Percentiles rank a stretch among this genome's conserved stretches.
These are phyloP conservation scores for Nephrocerus scutellatus DNA, from an alignment of 2,888 invertebrate genomes.

Conservation along the genomic window DNA sequence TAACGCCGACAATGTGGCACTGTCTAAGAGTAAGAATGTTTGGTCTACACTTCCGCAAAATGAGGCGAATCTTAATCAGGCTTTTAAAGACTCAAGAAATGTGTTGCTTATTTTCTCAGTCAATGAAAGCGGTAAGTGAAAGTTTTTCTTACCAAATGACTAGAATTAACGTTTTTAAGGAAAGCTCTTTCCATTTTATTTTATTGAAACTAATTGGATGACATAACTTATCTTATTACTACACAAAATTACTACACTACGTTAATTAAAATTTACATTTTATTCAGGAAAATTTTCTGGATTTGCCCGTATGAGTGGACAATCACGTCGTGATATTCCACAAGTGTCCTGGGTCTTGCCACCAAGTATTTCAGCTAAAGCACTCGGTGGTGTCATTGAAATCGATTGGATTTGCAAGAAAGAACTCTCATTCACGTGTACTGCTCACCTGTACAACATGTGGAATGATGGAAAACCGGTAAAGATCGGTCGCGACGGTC, in stretches of 20 bases:
- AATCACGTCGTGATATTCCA: constrained; percentile 82
- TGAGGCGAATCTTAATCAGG: constrained; percentile 92
- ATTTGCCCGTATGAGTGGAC: constrained; percentile 83
- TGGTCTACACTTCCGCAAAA: constrained; percentile 98
- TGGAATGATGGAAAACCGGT: constrained; percentile 99
- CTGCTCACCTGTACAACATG: constrained; percentile 88
- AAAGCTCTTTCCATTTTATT: too few relatives aligned
- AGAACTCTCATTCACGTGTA: constrained; percentile 86
- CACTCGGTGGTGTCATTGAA: constrained; percentile 91
- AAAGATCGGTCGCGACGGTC: constrained; percentile 97
- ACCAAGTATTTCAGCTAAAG: constrained; percentile 84
- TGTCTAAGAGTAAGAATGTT: constrained; percentile 91
- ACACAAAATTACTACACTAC: too few relatives aligned
- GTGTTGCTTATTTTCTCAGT: constrained; percentile 94
- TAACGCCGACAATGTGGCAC: constrained; percentile 90
- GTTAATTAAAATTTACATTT: too few relatives aligned
- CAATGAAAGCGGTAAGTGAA: constrained; percentile 74
- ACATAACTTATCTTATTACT: too few relatives aligned
- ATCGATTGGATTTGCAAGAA: constrained; percentile 96
- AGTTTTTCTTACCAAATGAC: constrained; percentile 1
- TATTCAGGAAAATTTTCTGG: constrained; percentile 80
- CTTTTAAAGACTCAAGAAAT: constrained; percentile 86
- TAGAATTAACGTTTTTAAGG: too few relatives aligned
- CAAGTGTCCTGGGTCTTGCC: constrained; percentile 92
- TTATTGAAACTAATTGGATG: too few relatives aligned